phyloP scores from a whole-genome alignment of 1,140 invertebrate species.

The Mamestra configurata region DNA sequence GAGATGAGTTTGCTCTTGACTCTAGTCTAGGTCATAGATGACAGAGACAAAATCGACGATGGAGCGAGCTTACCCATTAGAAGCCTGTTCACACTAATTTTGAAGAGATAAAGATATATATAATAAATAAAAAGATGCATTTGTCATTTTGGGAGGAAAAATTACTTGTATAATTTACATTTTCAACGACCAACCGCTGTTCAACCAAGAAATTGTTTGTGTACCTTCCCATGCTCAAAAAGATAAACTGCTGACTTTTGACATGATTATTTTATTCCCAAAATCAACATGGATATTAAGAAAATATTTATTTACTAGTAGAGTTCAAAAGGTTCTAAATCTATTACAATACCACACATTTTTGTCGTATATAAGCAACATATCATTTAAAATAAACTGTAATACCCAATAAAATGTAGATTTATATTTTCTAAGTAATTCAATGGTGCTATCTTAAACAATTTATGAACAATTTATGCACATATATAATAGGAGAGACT shows the following conservation, averaged over 20 bases:
- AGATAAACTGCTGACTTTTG: conserved; percentile 16
- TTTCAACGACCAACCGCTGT: neutral
- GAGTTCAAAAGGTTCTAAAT: neutral
- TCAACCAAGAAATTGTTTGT: neutral
- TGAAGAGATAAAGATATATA: too few species aligned
- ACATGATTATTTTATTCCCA: neutral
- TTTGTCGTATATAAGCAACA: conserved; percentile 10
- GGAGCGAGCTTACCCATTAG: too few species aligned
- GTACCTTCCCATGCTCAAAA: neutral
- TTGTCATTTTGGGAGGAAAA: neutral
- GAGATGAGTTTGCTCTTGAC: too few species aligned
- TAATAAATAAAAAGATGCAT: neutral
- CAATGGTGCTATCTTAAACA: conserved; percentile 1
- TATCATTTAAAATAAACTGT: conserved; percentile 27
- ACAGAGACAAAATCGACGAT: too few species aligned
- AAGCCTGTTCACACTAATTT: too few species aligned
- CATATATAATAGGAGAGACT: conserved; percentile 2
- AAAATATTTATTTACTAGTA: conserved; percentile 8
- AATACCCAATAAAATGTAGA: conserved; percentile 29
- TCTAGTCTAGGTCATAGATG: too few species aligned
- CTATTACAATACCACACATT: neutral
- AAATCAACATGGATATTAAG: conserved; percentile 21
- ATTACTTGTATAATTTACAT: neutral
- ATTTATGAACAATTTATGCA: conserved; percentile 24
- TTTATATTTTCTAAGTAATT: conserved; percentile 29